Evolutionary conservation across 2,113 vertebrate genomes (phyloP), one percentile per base, ranked within the genome.

Genomic region (Narcine bancroftii): DNA sequence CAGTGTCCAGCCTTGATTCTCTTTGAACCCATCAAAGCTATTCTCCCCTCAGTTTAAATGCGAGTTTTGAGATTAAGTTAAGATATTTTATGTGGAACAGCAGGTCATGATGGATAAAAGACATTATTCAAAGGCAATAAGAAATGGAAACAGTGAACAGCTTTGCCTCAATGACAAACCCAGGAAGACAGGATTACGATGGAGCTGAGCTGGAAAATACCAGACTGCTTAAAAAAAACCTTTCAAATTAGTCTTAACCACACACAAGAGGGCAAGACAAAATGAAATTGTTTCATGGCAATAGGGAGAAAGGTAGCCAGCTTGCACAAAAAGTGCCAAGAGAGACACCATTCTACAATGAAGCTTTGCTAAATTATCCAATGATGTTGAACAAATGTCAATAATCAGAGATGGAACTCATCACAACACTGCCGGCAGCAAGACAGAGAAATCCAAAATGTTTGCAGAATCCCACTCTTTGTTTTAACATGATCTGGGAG

Each of bases 261-360:
- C 81, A 60, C 33, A 60, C 60, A n/a, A 87, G 81, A 87, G 33
- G 53, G 81, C 50, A 87, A 87, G 81, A 36, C 53, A 60, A 53
- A 87, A 21, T 87, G 81, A 87, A 60, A n/a, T 33, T 60, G 53
- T 87, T 87, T 36, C 60, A 60, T 53, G 36, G 81, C 53, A 60
- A 60, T n/a, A 87, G 81, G 33, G 77, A 50, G 45, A 13, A 81
- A 11, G 29, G 21, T 36, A 87, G n/a, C 17, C 53, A 87, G 81
- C 53, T 87, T 87, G 81, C 81, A 60, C 53, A 87, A 56, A n/a
- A 85, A 87, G n/a, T n/a, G n/a, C n/a, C n/a, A n/a, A n/a, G n/a
- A 87, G 36, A 53, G 15, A 60, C 33, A 87, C 29, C 81, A 60
- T 11, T 60, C 81, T 36, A n/a, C 50, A 60, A 15, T 17, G 33